Evolutionary conservation across 2,888 invertebrate species (phyloP), one percentile per base, ranked within the genome.

Genomic region (Synergus umbraculus): DNA sequence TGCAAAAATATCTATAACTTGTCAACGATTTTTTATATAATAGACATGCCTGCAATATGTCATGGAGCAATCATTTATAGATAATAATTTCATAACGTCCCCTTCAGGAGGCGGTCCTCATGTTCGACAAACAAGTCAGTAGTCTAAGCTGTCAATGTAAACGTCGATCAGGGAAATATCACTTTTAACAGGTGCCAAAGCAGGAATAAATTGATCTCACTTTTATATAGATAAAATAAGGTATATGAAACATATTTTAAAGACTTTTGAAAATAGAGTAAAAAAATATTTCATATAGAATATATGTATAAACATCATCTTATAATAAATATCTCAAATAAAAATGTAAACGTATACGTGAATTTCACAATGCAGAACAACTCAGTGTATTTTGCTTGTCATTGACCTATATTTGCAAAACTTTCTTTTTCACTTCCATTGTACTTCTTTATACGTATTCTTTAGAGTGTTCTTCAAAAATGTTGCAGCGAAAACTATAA

Each of bases 101-200:
- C 54, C 29, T 15, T 54, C 29, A 73, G 37, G 54, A 73, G 73
- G 73, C 73, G 73, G 73, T 54, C 29, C 54, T 54, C 73, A 37
- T 73, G 73, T 73, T 73, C 37, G 73, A 73, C 73, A 73, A 15
- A 73, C 37, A 73, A 49, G 29, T 73, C 73, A 54, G 73, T 73
- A 73, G 73, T 73, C 49, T 49, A 54, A 54, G 4, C 73, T 73
- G 54, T 73, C 73, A 73, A n/a, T 73, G 29, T 46, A 73, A 12
- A 49, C 22, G 22, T 60, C 60, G 22, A 60, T 60, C 60, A 60
- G 60, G 22, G 10, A 49, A 69, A 73, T 73, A 49, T 54, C 29
- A 73, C 54, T 73, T 73, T 49, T 29, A 54, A 73, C 73, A 73
- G 73, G 73, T 73, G 69, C 9, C 15, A 73, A 22, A 66, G 12